Conservation (phyloP, 2,888 invertebrate genomes). For the Altica lythri region DNA sequence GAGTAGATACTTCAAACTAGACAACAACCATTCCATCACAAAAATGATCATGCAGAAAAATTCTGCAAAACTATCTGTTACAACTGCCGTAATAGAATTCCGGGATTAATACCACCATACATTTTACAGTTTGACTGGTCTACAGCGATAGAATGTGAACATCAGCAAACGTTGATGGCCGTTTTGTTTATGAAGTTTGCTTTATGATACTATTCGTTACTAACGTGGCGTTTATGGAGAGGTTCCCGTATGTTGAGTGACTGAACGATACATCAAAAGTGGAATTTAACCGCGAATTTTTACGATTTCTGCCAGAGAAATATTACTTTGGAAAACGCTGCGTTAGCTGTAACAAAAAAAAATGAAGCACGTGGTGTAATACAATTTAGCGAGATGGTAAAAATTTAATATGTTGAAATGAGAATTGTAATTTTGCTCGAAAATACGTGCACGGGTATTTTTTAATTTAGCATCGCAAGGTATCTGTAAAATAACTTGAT, state of each 20-base stretch:
- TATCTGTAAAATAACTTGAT: too few relatives aligned
- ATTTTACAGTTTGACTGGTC: not conserved
- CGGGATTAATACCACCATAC: not conserved
- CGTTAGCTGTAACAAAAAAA: not conserved
- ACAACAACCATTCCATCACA: too few relatives aligned
- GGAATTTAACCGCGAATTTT: slow-evolving; percentile 11
- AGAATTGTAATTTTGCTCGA: too few relatives aligned
- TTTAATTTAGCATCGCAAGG: too few relatives aligned
- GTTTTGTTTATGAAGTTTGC: slow-evolving; percentile 25
- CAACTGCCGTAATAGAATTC: not conserved
- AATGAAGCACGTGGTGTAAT: not conserved
- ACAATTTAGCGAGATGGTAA: not conserved
- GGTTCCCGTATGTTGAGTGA: slow-evolving; percentile 12
- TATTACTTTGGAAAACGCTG: not conserved
- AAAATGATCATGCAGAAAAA: too few relatives aligned
- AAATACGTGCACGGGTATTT: too few relatives aligned
- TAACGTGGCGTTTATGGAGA: slow-evolving; percentile 17
- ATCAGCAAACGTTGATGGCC: slow-evolving; percentile 12
- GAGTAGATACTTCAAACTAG: too few relatives aligned
- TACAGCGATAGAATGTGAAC: slow-evolving; percentile 6
- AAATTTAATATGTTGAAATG: too few relatives aligned
- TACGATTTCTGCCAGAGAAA: slow-evolving; percentile 1
- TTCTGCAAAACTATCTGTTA: not conserved
- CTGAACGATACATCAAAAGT: slow-evolving; percentile 15
- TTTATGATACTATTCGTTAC: slow-evolving; percentile 18